Percentiles rank a stretch among this genome's conserved stretches.
Conservation (phyloP, 2,888 invertebrate genomes). For the Harpalus rubripes region DNA sequence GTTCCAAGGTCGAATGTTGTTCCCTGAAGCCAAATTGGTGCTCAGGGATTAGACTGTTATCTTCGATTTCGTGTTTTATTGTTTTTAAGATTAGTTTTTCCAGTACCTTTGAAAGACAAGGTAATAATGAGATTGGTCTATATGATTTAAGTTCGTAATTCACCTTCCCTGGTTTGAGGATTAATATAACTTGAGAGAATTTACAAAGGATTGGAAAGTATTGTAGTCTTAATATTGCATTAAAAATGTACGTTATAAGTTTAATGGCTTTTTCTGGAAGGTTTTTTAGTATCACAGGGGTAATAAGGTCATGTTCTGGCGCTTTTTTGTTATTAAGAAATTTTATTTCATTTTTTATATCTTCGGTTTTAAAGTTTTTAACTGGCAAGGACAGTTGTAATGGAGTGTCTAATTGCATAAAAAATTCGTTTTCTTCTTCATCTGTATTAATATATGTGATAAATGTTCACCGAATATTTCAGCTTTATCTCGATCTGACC, state of each 20-base stretch:
- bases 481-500: not conserved
- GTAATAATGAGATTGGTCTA: conserved; percentile 69
- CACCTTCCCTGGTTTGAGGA: conserved; percentile 68
- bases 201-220: too few species aligned
- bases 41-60: conserved; percentile 52
- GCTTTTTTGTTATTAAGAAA: conserved; percentile 32
- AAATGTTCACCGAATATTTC: not conserved
- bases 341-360: conserved; percentile 13
- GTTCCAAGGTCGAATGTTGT: conserved; percentile 16
- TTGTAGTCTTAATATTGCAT: conserved; percentile 68
- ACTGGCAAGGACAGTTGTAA: conserved; percentile 7
- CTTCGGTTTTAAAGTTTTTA: conserved; percentile 8
- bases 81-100: conserved; percentile 68
- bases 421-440: not conserved
- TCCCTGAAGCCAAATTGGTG: conserved; percentile 66
- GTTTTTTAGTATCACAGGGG: conserved; percentile 67
- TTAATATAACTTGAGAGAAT: conserved; percentile 11
- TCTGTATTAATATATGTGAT: not conserved
- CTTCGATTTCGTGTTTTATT: conserved; percentile 51
- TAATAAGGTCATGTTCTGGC: conserved; percentile 64
- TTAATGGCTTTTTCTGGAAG: conserved; percentile 68
- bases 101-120: conserved; percentile 68
- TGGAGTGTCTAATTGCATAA: not conserved
- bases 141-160: conserved; percentile 65
- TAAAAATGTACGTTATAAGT: conserved; percentile 68